Evolutionary conservation across 1,140 invertebrate species (phyloP), one percentile per base, ranked within the genome.

Genomic region (Nebria ingens): DNA sequence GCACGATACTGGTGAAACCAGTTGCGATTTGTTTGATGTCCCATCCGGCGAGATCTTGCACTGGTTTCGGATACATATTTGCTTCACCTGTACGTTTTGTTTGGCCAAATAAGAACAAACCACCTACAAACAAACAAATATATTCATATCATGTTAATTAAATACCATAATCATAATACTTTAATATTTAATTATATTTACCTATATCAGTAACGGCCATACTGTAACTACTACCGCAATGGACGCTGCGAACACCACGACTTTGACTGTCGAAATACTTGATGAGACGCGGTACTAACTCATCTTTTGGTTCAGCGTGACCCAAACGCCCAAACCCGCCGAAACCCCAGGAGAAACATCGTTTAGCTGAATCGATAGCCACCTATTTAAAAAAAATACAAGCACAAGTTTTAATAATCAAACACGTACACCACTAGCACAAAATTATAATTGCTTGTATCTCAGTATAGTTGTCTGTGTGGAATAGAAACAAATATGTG

Each of bases 61-160:
- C 85, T 2, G 91, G 89, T 70, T 97, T 96, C 0, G 93, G 93
- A 69, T 97, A 97, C 93, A 97, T 96, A 61, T 92, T 93, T 1
- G 92, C 93, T 68, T 96, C 92, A 0, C 93, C 93, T 1, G 89
- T 88, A 21, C 89, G 82, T 68, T 94, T 95, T 0, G 87, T 91
- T 69, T 93, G 89, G 0, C 93, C 93, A 75, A 93, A 95, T 65
- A 96, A 78, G 67, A 86, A 89, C 2, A 92, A 71, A 12, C 74
- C 74, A 52, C 79, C 77, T 79, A 63, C 3, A 68, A 55, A 45
- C 4, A 58, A 52, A 38, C 50, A 21, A 53, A 29, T 51, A 55
- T 52, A 40, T 29, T 45, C 38, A 56, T 20, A 51, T 50, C 12
- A 54, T 13, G 17, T 21, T 54, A 11, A 54, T 11, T 38, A 54